These are phyloP conservation scores for Erynnis tages DNA, from an alignment of 2,888 invertebrate species.

Conservation along the genomic window DNA sequence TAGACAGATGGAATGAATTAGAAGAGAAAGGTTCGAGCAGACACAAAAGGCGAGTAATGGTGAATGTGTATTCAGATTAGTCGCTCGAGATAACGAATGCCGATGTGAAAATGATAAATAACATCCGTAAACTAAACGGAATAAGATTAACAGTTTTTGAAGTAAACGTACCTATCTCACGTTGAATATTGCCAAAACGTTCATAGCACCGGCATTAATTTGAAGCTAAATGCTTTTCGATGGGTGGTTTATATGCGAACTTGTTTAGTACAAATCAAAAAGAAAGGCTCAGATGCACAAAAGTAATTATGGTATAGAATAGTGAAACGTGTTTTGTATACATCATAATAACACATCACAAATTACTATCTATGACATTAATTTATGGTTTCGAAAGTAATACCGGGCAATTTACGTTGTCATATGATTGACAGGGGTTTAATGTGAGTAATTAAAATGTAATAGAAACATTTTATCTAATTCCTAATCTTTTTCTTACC, in stretches of 20 bases:
- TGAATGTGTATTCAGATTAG: constrained; percentile 47
- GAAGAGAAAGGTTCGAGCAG: constrained; percentile 42
- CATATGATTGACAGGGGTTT: constrained; percentile 56
- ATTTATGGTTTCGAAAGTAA: constrained; percentile 67
- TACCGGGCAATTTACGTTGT: constrained; percentile 54
- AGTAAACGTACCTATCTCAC: constrained; percentile 9
- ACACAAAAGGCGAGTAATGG: constrained; percentile 49
- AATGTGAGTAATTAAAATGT: constrained; percentile 41
- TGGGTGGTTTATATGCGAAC: constrained; percentile 44
- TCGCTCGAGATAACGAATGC: constrained; percentile 49
- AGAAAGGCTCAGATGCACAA: constrained; percentile 22
- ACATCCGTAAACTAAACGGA: constrained; percentile 34
- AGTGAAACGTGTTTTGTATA: constrained; percentile 64
- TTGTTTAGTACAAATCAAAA: constrained; percentile 31
- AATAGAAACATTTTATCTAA: constrained; percentile 44
- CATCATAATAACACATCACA: constrained; percentile 61
- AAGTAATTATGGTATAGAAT: constrained; percentile 60
- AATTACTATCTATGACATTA: constrained; percentile 70
- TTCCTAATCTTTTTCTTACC: constrained; percentile 33
- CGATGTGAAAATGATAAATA: constrained; percentile 51
- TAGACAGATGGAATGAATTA: constrained; percentile 51
- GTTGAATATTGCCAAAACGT: background rate
- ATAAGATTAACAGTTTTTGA: background rate
- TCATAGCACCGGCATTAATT: constrained; percentile 6
- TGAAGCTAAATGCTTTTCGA: constrained; percentile 61